Base-by-base conservation (phyloP, 2,113 vertebrate species). In the Petrocephalus microphthalmus region DNA sequence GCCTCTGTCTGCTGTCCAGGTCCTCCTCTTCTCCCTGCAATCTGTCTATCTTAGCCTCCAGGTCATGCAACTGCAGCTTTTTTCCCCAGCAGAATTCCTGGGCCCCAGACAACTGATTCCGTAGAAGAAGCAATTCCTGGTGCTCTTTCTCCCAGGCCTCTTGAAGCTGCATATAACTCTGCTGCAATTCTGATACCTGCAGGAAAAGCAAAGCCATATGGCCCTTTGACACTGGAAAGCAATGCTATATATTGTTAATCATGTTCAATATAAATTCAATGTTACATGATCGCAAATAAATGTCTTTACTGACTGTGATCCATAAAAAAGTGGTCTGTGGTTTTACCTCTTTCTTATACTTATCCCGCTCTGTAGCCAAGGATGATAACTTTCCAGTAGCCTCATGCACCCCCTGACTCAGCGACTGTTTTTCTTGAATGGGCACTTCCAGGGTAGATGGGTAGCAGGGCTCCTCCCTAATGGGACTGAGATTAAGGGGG, bases 111-210 rank as follows among this genome's bases (percentile, higher is more conserved):
- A 93, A 91, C 25, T 91, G 91, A 71, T 89, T 89, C 33, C 90
- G 92, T 42, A 93, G 92, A 85, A 89, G 88, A 0, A 81, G 87
- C 88, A 92, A 89, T 37, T 94, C 92, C 60, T 91, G 92, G 51
- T 93, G 93, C 88, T 91, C 92, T 88, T 92, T 94, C 89, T 94
- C 89, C 89, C 91, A 92, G 85, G 94, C 92, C 51, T 92, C 91
- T 91, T 93, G 91, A 92, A 94, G 91, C 45, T 92, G 91, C 81
- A 92, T 91, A 37, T 88, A 92, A 87, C 93, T 92, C 90, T 84
- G 89, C 88, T 95, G 90, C 51, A 88, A 91, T 89, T 94, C 92
- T 54, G 90, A 91, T 47, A 93, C 89, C 93, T 94, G 71, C 89
- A 53, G 25, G 25, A 57, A 11, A n/a, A 25, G 17, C 11, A 51